Evolutionary conservation across 2,113 vertebrate species (phyloP).

Genomic region (Miniopterus natalensis): DNA sequence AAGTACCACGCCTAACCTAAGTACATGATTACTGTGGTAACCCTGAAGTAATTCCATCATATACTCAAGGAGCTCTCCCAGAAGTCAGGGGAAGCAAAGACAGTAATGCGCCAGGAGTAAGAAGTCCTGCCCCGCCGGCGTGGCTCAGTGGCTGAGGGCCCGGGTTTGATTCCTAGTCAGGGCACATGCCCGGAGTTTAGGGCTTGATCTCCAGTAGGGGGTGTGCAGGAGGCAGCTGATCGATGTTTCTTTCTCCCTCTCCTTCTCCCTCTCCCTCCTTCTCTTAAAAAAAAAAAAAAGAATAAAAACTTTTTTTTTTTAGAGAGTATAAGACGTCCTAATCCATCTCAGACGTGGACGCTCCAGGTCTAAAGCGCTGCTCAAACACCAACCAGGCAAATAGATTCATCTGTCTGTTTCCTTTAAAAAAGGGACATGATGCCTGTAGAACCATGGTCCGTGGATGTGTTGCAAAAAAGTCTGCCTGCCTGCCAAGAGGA

Average conservation of each 20-base stretch:
- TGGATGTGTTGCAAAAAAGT: background rate
- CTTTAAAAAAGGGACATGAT: background rate
- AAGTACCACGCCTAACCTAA: background rate
- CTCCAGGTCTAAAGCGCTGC: too few relatives aligned
- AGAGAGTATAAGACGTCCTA: background rate
- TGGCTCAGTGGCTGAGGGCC: too few relatives aligned
- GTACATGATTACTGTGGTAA: background rate
- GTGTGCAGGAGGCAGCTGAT: too few relatives aligned
- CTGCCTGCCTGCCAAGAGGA: background rate
- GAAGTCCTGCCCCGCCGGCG: background rate
- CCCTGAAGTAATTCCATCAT: background rate
- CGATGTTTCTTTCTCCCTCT: too few relatives aligned
- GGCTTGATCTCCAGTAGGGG: too few relatives aligned
- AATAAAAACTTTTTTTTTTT: too few relatives aligned
- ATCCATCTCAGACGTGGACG: background rate
- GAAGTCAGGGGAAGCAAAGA: background rate
- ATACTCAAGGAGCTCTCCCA: background rate
- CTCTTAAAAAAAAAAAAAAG: too few relatives aligned
- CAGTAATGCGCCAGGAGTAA: background rate
- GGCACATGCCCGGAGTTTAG: too few relatives aligned
- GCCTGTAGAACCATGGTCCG: background rate
- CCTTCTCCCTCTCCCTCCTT: too few relatives aligned
- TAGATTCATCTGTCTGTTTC: background rate
- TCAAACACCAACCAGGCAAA: background rate
- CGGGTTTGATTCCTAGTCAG: too few relatives aligned